phyloP scores from a whole-genome alignment of 2,888 invertebrate species.

The Agrotis clavis region DNA sequence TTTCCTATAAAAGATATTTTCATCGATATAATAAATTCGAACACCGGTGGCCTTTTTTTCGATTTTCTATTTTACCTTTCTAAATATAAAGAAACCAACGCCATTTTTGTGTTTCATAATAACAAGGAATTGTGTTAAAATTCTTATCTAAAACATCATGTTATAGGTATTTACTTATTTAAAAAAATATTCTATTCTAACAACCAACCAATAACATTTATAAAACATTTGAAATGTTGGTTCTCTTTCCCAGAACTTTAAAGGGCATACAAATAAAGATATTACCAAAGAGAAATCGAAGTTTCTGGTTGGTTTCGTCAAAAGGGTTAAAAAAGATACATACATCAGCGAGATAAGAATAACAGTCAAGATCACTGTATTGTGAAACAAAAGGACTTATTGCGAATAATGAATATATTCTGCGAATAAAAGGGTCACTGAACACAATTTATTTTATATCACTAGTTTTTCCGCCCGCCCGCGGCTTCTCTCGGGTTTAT shows the following conservation, averaged over 20 bases:
- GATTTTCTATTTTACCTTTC: constrained; percentile 16
- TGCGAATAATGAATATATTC: constrained; percentile 61
- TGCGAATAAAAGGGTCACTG: constrained; percentile 54
- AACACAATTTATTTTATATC: constrained; percentile 37
- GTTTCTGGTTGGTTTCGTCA: constrained; percentile 12
- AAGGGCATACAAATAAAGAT: constrained; percentile 11
- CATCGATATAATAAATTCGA: too few relatives aligned
- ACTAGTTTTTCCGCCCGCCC: not conserved
- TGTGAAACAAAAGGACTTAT: constrained; percentile 64
- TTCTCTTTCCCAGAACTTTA: not conserved
- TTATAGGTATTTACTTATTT: not conserved
- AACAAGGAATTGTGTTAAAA: not conserved
- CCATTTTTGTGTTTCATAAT: not conserved
- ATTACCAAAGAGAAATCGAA: constrained; percentile 23
- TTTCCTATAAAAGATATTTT: too few relatives aligned
- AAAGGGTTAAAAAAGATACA: constrained; percentile 46
- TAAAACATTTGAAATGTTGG: too few relatives aligned
- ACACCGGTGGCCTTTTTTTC: too few relatives aligned
- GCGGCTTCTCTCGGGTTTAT: too few relatives aligned
- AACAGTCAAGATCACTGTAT: constrained; percentile 56
- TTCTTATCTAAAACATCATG: too few relatives aligned
- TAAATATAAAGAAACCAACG: constrained; percentile 6
- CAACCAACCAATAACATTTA: too few relatives aligned
- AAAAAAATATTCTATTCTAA: too few relatives aligned
- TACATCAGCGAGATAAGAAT: constrained; percentile 46